phyloP scores from a whole-genome alignment of 2,797 vertebrate genomes.

The Arrhamphus sclerolepis region DNA sequence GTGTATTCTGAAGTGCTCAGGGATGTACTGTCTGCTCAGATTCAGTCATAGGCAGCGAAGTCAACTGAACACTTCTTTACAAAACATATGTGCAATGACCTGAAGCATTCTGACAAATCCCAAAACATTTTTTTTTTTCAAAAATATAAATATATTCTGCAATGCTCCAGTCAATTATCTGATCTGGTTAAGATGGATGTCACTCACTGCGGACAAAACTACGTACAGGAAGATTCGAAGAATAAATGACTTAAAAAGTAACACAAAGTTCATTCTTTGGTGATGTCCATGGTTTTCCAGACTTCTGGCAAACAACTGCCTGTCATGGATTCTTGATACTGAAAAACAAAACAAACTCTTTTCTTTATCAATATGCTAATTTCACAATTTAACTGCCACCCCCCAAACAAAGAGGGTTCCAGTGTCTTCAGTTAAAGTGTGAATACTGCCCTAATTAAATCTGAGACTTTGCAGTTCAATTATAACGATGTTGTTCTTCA shows the following conservation, averaged over 20 bases:
- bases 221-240: background rate
- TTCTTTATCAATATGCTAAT: no score
- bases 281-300: background rate
- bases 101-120: background rate
- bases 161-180: background rate
- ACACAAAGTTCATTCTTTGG: background rate
- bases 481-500: conserved; percentile 15
- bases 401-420: background rate
- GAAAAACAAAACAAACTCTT: no score
- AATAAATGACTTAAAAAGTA: background rate
- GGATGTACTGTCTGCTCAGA: background rate
- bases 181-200: background rate
- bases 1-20: conserved; percentile 3
- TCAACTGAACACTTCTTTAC: no score
- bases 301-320: background rate
- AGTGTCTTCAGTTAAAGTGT: background rate
- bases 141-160: background rate
- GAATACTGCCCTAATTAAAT: background rate
- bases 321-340: background rate
- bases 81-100: background rate
- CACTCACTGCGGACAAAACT: background rate
- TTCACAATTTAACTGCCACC: background rate
- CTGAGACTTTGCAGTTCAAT: background rate
- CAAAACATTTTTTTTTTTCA: background rate
- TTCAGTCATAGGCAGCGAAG: conserved; percentile 2